A percentile compares a stretch with the other conserved stretches of the same genome.
Conservation (phyloP, 2,888 invertebrate genomes). For the Thera obeliscata region DNA sequence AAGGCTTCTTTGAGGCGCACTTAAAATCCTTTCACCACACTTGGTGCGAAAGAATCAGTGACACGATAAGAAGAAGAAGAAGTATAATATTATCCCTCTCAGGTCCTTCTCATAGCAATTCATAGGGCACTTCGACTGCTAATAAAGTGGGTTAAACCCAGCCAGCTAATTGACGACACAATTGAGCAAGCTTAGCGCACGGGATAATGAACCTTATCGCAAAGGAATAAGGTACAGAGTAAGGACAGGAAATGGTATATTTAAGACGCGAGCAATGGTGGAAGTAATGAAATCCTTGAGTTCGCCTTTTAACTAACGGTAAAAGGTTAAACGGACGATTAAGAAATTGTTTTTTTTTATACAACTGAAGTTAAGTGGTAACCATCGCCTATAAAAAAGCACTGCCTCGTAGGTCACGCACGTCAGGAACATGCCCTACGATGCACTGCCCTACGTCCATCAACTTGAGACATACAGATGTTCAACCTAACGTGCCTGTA, state of each 20-base stretch:
- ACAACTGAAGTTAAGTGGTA: no score
- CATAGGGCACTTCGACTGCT: conserved; percentile 13
- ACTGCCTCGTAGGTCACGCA: no score
- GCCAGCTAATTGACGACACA: conserved; percentile 14
- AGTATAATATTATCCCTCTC: background rate
- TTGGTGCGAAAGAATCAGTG: no score
- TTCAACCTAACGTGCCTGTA: no score
- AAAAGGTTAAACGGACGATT: background rate
- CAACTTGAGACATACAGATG: no score
- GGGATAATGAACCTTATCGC: background rate
- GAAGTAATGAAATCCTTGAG: conserved; percentile 4
- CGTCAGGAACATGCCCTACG: no score
- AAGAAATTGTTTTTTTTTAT: background rate
- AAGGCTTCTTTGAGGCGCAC: no score
- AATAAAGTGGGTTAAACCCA: conserved; percentile 15
- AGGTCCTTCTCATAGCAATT: background rate
- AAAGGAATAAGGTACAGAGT: background rate
- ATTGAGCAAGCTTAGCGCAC: background rate
- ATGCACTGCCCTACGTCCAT: no score
- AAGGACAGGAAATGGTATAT: background rate
- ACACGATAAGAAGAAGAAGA: no score
- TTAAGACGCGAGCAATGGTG: conserved; percentile 12
- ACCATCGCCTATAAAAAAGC: no score
- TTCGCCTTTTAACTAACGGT: background rate
- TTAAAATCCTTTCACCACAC: no score